Conservation (phyloP, 2,797 vertebrate genomes). For the Myripristis jacobus region DNA sequence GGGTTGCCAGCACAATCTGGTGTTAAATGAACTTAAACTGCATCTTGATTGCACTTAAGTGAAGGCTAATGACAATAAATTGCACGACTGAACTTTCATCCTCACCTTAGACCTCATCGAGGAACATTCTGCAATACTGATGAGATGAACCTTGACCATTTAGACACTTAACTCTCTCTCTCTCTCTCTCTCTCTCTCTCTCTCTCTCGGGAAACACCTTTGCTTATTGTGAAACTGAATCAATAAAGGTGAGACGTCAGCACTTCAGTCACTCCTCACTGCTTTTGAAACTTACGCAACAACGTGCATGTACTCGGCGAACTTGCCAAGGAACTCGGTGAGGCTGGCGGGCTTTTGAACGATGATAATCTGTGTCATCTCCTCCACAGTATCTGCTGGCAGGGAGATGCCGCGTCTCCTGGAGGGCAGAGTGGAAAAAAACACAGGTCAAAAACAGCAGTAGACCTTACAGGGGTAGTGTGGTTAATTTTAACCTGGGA, state of each 20-base stretch:
- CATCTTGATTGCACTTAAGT: not conserved
- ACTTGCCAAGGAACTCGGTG: conserved; percentile 88
- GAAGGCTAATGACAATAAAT: conserved; percentile 22
- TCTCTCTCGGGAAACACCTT: conserved; percentile 26
- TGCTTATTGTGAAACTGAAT: conserved; percentile 14
- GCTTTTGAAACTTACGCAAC: conserved; percentile 88
- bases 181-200: conserved; percentile 11
- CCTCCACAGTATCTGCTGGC: conserved; percentile 69
- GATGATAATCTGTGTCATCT: conserved; percentile 77
- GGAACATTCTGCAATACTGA: conserved; percentile 6
- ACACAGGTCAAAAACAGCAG: not conserved
- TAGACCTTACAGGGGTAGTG: not conserved
- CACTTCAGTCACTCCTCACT: conserved; percentile 15
- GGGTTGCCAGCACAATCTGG: not conserved
- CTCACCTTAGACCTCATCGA: not conserved
- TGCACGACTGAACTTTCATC: conserved; percentile 36
- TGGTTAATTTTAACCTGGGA: not conserved
- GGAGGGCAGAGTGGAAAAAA: not conserved
- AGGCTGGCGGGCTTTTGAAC: conserved; percentile 81
- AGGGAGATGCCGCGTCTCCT: conserved; percentile 89
- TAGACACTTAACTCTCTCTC: not conserved
- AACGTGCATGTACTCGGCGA: conserved; percentile 90
- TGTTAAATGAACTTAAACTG: conserved; percentile 5
- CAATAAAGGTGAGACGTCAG: not conserved
- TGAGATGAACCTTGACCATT: conserved; percentile 18